Evolutionary conservation across 2,888 invertebrate species (phyloP).

Genomic region (Acanthosoma haemorrhoidale): DNA sequence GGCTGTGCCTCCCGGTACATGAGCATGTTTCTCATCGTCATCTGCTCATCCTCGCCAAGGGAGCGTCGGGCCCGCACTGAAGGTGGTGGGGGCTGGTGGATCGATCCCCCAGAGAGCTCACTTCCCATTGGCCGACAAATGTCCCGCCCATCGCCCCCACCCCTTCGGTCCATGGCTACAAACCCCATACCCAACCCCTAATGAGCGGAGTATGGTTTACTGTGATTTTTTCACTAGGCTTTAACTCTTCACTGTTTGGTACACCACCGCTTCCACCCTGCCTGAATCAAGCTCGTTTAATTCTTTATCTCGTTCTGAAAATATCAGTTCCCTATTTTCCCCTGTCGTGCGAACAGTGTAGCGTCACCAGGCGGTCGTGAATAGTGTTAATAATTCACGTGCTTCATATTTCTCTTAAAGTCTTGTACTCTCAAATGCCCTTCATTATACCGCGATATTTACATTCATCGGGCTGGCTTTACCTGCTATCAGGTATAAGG

Average conservation of each 20-base stretch:
- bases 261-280: neutral
- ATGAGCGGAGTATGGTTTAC: constrained; percentile 15
- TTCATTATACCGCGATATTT: too few species aligned
- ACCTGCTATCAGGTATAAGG: too few species aligned
- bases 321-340: neutral
- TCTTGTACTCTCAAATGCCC: too few species aligned
- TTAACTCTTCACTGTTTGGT: neutral
- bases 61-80: constrained; percentile 20
- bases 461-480: too few species aligned
- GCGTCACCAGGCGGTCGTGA: neutral
- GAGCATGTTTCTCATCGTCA: constrained; percentile 38
- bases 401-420: too few species aligned
- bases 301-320: neutral
- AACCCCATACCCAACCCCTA: constrained; percentile 7
- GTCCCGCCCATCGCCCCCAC: constrained; percentile 6
- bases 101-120: neutral
- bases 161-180: neutral
- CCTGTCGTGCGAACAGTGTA: neutral
- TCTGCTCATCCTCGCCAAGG: constrained; percentile 19
- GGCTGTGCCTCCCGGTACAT: constrained; percentile 37
- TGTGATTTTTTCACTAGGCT: constrained; percentile 17
- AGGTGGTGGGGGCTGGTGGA: constrained; percentile 13
- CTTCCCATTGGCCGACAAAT: neutral
- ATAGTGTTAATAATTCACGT: neutral
- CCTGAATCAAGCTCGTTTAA: neutral